Conservation (phyloP, 2,113 vertebrate genomes). For the Ondatra zibethicus region DNA sequence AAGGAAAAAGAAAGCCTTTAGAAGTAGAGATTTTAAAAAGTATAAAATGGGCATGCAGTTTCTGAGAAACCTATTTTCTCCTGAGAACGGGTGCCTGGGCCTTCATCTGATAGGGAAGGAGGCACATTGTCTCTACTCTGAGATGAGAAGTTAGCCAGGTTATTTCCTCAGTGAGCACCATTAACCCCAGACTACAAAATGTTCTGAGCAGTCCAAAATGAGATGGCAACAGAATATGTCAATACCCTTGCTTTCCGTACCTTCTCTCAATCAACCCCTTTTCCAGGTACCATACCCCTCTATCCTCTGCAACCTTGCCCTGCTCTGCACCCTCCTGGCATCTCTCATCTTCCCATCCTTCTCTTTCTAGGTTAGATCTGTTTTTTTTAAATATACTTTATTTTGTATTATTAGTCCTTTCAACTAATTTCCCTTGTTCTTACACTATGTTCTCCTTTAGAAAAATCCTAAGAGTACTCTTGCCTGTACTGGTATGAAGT, state of each 20-base stretch:
- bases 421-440: neutral
- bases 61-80: neutral
- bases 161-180: neutral
- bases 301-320: neutral
- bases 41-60: neutral
- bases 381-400: neutral
- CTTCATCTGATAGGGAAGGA: neutral
- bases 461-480: neutral
- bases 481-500: neutral
- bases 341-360: neutral
- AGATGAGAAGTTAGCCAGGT: neutral
- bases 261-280: neutral
- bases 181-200: neutral
- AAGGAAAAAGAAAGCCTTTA: slow-evolving; percentile 46
- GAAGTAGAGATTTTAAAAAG: neutral
- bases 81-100: neutral
- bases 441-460: neutral
- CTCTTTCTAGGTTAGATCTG: neutral
- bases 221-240: neutral
- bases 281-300: neutral
- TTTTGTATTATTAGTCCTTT: neutral
- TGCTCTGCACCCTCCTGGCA: neutral
- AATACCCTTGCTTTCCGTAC: neutral
- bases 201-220: neutral
- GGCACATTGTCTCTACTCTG: neutral